These are phyloP conservation scores for Glyptemys insculpta DNA, from an alignment of 2,797 vertebrate genomes.

Conservation along the genomic window DNA sequence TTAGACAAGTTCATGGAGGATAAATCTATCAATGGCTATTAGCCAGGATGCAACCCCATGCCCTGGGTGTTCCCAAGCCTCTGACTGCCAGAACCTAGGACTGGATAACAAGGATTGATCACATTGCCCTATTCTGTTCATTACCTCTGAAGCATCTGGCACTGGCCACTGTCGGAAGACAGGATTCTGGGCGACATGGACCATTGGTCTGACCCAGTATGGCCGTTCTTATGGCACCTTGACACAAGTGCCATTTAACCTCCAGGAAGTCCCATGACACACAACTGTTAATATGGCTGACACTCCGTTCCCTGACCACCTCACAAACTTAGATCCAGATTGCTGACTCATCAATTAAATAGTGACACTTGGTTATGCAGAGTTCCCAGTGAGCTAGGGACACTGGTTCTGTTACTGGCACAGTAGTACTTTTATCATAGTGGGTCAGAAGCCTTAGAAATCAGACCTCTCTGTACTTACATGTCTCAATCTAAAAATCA, in stretches of 20 bases:
- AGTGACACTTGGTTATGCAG: neutral
- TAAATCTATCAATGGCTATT: neutral
- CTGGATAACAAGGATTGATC: neutral
- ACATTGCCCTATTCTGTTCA: neutral
- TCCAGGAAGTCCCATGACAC: neutral
- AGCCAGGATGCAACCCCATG: neutral
- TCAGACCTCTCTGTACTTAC: neutral
- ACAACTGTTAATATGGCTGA: neutral
- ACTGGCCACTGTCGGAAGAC: neutral
- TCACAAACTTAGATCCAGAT: neutral
- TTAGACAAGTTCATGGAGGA: neutral
- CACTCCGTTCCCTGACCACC: fast-evolving
- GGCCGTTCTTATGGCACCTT: neutral
- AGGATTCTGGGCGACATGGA: neutral
- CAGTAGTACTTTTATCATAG: neutral
- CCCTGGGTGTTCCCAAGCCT: neutral
- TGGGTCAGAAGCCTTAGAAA: neutral
- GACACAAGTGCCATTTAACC: neutral
- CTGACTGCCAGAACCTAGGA: neutral
- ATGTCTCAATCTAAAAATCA: neutral
- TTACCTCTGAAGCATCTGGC: neutral
- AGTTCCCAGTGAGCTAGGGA: neutral
- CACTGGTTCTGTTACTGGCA: neutral
- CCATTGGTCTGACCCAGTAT: neutral
- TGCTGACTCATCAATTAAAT: neutral